Conservation (phyloP, 1,140 invertebrate species). For the Bombus breviceps region DNA sequence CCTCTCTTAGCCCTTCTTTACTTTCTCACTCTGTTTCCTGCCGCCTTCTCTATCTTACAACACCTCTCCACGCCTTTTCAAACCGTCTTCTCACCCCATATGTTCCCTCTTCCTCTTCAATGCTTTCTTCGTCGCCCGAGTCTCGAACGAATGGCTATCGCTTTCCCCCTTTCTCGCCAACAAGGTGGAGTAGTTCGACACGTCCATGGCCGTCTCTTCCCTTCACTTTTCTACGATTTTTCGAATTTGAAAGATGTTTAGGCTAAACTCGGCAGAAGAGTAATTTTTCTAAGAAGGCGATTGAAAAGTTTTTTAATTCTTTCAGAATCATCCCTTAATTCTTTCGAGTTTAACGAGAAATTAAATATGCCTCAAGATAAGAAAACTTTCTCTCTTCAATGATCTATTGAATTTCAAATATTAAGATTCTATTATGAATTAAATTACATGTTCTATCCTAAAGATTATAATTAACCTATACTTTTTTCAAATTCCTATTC, state of each 20-base stretch:
- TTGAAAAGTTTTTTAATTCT: not conserved
- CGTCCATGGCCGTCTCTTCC: conserved; percentile 52
- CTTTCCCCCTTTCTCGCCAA: conserved; percentile 28
- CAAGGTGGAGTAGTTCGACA: conserved; percentile 51
- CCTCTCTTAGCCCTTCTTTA: conserved; percentile 52
- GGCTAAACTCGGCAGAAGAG: not conserved
- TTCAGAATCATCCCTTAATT: not conserved
- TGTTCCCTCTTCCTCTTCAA: conserved; percentile 33
- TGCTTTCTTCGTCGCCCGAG: not conserved
- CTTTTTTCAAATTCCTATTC: too few relatives aligned
- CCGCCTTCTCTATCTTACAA: conserved; percentile 8
- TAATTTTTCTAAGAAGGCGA: fast-evolving
- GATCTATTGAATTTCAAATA: too few relatives aligned
- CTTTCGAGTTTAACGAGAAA: not conserved
- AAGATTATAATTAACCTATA: too few relatives aligned
- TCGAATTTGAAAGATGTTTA: not conserved
- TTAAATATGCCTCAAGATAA: too few relatives aligned
- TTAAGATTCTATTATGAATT: too few relatives aligned
- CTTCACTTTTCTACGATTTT: not conserved
- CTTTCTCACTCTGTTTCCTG: conserved; percentile 5
- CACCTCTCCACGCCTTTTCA: conserved; percentile 52
- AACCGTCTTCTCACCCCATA: conserved; percentile 9
- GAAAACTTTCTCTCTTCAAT: too few relatives aligned
- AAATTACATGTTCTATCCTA: too few relatives aligned
- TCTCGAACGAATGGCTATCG: not conserved